These are phyloP conservation scores for Plecotus auritus DNA, from an alignment of 2,113 vertebrate genomes.

Conservation along the genomic window DNA sequence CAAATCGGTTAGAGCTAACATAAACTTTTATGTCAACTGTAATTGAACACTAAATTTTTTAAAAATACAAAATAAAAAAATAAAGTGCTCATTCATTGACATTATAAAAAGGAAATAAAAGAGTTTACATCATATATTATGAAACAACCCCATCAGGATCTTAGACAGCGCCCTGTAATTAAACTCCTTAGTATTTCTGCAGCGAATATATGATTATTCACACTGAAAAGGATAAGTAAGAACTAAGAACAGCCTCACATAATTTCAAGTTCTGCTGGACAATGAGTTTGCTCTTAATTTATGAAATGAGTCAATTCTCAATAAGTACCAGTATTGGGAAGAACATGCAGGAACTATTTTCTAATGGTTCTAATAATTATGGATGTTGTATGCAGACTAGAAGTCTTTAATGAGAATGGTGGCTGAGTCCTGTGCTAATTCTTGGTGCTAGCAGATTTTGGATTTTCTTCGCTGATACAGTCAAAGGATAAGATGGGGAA, in stretches of 20 bases:
- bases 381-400: neutral
- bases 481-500: neutral
- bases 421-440: neutral
- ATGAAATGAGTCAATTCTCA: neutral
- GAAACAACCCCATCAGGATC: neutral
- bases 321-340: neutral
- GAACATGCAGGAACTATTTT: neutral
- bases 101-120: neutral
- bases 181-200: conserved; percentile 23
- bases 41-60: neutral
- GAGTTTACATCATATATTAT: neutral
- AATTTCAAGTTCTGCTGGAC: neutral
- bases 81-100: neutral
- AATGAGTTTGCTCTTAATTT: neutral
- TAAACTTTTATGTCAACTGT: neutral
- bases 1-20: neutral
- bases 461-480: neutral
- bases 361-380: neutral
- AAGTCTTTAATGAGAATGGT: neutral
- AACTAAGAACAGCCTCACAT: neutral
- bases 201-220: neutral
- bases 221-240: neutral
- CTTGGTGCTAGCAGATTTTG: neutral
- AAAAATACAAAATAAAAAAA: neutral
- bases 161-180: neutral